These are phyloP conservation scores for Archips xylosteana DNA, from an alignment of 2,888 invertebrate genomes.

Conservation along the genomic window DNA sequence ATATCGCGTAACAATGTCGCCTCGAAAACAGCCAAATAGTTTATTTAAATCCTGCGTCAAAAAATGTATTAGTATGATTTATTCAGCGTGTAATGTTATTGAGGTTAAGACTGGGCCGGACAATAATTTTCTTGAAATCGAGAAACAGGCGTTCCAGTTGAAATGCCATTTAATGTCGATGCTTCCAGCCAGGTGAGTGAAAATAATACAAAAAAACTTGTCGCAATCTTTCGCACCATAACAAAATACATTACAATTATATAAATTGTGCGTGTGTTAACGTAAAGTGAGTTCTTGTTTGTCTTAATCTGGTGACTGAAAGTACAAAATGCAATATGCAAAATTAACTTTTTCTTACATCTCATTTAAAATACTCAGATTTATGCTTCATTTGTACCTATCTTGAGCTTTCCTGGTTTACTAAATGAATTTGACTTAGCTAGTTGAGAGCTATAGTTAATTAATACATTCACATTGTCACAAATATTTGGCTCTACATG, in stretches of 20 bases:
- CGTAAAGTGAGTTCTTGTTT: too few relatives aligned
- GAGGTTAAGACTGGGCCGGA: constrained; percentile 71
- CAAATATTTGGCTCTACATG: not conserved
- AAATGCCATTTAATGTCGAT: constrained; percentile 70
- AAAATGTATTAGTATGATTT: constrained; percentile 73
- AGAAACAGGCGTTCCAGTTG: constrained; percentile 65
- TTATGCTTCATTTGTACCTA: too few relatives aligned
- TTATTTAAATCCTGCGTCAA: constrained; percentile 74
- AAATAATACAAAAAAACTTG: not conserved
- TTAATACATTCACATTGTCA: too few relatives aligned
- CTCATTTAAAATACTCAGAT: too few relatives aligned
- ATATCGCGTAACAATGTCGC: constrained; percentile 64
- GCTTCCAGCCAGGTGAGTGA: constrained; percentile 75
- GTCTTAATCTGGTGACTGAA: too few relatives aligned
- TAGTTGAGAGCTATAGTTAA: too few relatives aligned
- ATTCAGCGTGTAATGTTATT: constrained; percentile 76
- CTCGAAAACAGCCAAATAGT: constrained; percentile 75
- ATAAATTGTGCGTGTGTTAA: not conserved
- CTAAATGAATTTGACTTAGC: too few relatives aligned
- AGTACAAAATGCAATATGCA: too few relatives aligned
- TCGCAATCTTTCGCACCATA: not conserved
- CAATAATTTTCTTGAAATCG: constrained; percentile 68
- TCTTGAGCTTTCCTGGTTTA: too few relatives aligned
- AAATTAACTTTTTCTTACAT: too few relatives aligned
- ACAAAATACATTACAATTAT: too few relatives aligned